phyloP scores from a whole-genome alignment of 2,113 vertebrate species.

The Lasiurus cinereus region DNA sequence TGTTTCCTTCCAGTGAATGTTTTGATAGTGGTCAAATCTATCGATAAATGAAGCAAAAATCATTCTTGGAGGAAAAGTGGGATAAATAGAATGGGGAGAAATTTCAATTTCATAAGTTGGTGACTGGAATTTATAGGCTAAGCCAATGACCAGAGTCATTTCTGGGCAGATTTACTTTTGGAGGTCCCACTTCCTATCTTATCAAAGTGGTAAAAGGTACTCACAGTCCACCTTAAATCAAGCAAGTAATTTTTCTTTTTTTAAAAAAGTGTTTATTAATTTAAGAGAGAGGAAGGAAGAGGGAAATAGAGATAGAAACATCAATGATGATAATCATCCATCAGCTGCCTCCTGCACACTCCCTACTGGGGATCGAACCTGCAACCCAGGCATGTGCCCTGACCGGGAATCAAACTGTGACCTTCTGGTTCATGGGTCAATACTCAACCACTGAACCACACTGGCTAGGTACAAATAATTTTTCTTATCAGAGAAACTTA shows the following conservation, averaged over 20 bases:
- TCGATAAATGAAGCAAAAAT: constrained; percentile 32
- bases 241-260: not conserved
- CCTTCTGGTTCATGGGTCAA: no score
- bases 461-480: no score
- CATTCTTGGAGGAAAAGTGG: not conserved
- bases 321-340: no score
- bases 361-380: no score
- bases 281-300: no score
- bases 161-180: not conserved
- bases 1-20: not conserved
- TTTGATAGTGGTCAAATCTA: not conserved
- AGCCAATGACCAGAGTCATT: not conserved
- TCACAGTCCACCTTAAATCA: not conserved
- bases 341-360: no score
- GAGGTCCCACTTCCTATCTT: not conserved
- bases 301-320: no score
- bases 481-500: no score
- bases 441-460: no score
- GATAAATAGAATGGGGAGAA: not conserved
- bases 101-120: not conserved
- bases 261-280: no score
- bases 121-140: not conserved
- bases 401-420: no score
- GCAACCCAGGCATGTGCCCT: no score
- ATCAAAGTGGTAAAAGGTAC: not conserved